Conservation (phyloP, 2,797 vertebrate genomes). For the Mormyrops attenuatus region DNA sequence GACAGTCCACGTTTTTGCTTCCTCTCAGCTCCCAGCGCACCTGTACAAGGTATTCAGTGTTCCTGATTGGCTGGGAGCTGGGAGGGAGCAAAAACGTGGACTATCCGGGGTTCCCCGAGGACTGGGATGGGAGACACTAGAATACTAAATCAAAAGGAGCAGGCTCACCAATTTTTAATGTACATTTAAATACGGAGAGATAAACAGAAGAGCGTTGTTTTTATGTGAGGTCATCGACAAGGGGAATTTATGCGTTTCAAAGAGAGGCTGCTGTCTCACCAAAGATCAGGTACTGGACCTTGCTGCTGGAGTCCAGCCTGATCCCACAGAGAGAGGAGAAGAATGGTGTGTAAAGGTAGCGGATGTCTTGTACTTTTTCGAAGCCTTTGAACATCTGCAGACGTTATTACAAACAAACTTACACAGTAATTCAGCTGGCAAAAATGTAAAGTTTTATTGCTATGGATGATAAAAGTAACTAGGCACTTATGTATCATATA, state of each 20-base stretch:
- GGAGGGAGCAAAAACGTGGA: neutral
- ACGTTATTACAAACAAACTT: neutral
- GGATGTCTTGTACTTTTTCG: slow-evolving; percentile 79
- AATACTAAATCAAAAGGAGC: neutral
- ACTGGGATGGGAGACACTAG: neutral
- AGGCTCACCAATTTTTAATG: neutral
- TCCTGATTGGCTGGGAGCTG: neutral
- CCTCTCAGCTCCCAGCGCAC: neutral
- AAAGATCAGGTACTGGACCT: slow-evolving; percentile 86
- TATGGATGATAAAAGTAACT: neutral
- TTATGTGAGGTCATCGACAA: neutral
- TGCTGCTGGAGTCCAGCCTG: slow-evolving; percentile 77
- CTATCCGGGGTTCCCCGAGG: neutral
- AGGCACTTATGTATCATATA: neutral
- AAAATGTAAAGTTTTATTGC: neutral
- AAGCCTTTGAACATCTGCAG: slow-evolving; percentile 92
- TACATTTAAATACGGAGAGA: neutral
- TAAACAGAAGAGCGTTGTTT: neutral
- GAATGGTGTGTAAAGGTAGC: slow-evolving; percentile 81
- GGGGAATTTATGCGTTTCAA: neutral
- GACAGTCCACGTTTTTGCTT: neutral
- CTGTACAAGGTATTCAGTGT: neutral
- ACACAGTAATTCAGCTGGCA: neutral
- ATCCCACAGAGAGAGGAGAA: slow-evolving; percentile 83
- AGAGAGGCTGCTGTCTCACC: slow-evolving; percentile 59